Evolutionary conservation across 2,888 invertebrate genomes (phyloP).

Genomic region (Marasmarcha lunaedactyla): DNA sequence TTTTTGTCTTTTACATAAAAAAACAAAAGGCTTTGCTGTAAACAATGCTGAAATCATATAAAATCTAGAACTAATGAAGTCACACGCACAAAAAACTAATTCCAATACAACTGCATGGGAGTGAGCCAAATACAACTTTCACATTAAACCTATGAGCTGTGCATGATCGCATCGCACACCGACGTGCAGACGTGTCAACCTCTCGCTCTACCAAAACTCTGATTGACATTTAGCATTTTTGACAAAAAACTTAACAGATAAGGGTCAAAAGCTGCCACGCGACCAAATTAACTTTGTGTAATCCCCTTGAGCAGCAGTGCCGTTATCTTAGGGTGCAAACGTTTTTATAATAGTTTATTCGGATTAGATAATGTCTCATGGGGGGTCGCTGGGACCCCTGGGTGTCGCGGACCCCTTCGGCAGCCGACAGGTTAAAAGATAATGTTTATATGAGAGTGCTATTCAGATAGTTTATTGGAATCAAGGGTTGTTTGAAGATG

Average conservation of each 20-base stretch:
- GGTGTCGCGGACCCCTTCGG: conserved; percentile 26
- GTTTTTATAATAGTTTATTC: conserved; percentile 60
- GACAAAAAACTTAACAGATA: conserved; percentile 18
- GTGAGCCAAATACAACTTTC: conserved; percentile 6
- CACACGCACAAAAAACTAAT: no score
- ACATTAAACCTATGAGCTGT: conserved; percentile 15
- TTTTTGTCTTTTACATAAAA: no score
- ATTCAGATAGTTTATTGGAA: conserved; percentile 27
- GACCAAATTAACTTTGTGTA: conserved; percentile 62
- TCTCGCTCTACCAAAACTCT: conserved; percentile 26
- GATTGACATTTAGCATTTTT: conserved; percentile 38
- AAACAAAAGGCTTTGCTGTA: no score
- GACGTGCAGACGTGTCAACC: conserved; percentile 23
- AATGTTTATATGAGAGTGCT: conserved; percentile 26
- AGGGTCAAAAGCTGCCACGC: conserved; percentile 42
- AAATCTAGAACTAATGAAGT: no score
- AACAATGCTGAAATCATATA: no score
- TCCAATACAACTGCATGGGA: no score
- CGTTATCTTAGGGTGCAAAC: conserved; percentile 43
- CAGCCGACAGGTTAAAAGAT: conserved; percentile 37
- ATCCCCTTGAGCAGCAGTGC: conserved; percentile 23
- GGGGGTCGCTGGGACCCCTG: conserved; percentile 37
- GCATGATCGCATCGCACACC: no score
- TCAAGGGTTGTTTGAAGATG: conserved; percentile 13
- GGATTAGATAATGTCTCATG: conserved; percentile 61